A percentile compares a stretch with the other conserved stretches of the same genome.
Evolutionary conservation across 2,113 vertebrate genomes (phyloP).

Genomic region (Hypanus sabinus): DNA sequence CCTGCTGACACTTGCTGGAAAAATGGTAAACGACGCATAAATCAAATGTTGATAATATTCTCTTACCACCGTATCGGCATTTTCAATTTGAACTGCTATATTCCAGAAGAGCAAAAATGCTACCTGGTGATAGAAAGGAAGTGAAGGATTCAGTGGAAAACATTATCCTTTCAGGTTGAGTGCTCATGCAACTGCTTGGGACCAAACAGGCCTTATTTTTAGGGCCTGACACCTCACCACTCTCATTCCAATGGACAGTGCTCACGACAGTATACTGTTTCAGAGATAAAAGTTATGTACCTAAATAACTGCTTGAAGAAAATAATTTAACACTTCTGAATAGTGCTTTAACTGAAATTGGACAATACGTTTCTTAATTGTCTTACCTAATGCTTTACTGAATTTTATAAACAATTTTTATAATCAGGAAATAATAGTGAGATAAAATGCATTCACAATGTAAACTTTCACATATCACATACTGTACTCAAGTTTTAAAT

Average conservation of each 20-base stretch:
- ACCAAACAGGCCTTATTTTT: no score
- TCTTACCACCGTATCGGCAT: neutral
- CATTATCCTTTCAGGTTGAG: no score
- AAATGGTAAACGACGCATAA: neutral
- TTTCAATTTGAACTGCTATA: neutral
- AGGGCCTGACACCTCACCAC: no score
- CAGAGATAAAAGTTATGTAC: neutral
- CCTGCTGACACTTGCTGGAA: neutral
- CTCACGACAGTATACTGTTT: neutral
- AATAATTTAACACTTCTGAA: neutral
- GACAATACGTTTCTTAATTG: no score
- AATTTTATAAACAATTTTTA: neutral
- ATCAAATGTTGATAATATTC: neutral
- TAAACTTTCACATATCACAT: no score
- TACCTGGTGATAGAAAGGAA: neutral
- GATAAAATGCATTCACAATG: neutral
- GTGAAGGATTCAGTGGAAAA: no score
- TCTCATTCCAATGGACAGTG: no score
- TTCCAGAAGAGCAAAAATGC: neutral
- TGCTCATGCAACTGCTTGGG: no score
- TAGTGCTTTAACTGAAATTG: neutral
- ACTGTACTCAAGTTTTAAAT: neutral
- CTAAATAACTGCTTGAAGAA: neutral
- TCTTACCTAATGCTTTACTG: neutral
- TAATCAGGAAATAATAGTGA: neutral